Evolutionary conservation across 2,797 vertebrate species (phyloP).

Genomic region (Argyrosomus regius): DNA sequence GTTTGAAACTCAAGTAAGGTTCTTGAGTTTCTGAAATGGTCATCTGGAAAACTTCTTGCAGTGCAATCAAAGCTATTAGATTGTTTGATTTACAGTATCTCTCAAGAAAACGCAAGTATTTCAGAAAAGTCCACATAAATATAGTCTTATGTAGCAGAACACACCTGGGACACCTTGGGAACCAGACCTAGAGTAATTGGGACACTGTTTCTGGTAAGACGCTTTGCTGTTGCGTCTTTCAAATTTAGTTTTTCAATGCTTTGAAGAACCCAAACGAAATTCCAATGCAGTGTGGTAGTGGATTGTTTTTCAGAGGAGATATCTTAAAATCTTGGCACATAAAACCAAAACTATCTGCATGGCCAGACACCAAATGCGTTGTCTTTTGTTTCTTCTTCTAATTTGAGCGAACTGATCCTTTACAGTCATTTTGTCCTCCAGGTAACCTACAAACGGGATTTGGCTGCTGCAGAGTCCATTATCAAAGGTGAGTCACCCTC

Average conservation of each 20-base stretch:
- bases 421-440: slow-evolving; percentile 79
- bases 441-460: slow-evolving; percentile 96
- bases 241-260: neutral
- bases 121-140: neutral
- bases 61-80: neutral
- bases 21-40: neutral
- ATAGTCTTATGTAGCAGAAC: neutral
- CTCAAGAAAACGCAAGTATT: neutral
- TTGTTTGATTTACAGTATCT: neutral
- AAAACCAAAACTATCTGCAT: neutral
- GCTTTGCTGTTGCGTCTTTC: neutral
- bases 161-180: neutral
- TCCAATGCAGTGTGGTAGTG: neutral
- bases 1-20: neutral
- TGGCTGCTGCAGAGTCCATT: slow-evolving; percentile 94
- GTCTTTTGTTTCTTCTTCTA: too few species aligned
- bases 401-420: neutral
- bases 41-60: neutral
- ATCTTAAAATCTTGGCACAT: neutral
- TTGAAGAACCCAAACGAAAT: neutral
- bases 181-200: neutral
- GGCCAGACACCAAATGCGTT: neutral
- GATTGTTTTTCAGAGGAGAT: neutral
- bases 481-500: slow-evolving; percentile 91
- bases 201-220: neutral